Base-by-base conservation (phyloP, 2,113 vertebrate genomes). In the Illadopsis cleaveri region DNA sequence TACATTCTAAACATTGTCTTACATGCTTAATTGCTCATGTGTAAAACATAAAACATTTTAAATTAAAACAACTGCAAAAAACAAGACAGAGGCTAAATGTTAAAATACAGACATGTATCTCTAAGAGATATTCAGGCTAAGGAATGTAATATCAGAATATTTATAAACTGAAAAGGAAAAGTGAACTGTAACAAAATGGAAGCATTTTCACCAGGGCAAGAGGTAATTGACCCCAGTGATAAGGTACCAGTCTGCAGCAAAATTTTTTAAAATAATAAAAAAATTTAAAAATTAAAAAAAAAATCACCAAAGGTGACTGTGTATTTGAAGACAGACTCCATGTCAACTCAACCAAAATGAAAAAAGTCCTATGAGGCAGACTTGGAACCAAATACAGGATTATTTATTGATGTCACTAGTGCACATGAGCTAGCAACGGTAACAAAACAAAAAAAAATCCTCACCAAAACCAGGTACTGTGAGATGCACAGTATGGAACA, bases 41-140 rank as follows among this genome's bases (percentile, higher is more conserved):
- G n/a, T 40, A 83, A 83, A 76, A 77, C 70, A 76, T 6, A 81
- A 86, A 77, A 28, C 7, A 50, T 18, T 13, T 58, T 64, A 68
- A 80, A 91, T 53, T 65, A 64, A 68, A 90, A 82, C 19, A 90
- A 60, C 12, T 25, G 33, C 83, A 44, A 56, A 86, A 80, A 82
- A 92, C 7, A 11, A 82, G 15, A 58, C 1, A 5, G 22, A 42
- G 18, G 3, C 8, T 81, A 78, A 73, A 35, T 61, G 9, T 77
- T 60, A 62, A 89, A 76, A 65, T 18, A 70, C 2, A 33, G 44
- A 25, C 15, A 58, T 0, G 0, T 44, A 31, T 14, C 9, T 42
- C 27, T 60, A 37, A 77, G 35, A 80, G 4, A 20, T 42, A 13
- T 37, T 72, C n/a, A 70, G 54, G 17, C 15, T 51, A 77, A 84